These are phyloP conservation scores for Anguilla pacifica DNA, from an alignment of 2,797 vertebrate genomes.

Conservation along the genomic window DNA sequence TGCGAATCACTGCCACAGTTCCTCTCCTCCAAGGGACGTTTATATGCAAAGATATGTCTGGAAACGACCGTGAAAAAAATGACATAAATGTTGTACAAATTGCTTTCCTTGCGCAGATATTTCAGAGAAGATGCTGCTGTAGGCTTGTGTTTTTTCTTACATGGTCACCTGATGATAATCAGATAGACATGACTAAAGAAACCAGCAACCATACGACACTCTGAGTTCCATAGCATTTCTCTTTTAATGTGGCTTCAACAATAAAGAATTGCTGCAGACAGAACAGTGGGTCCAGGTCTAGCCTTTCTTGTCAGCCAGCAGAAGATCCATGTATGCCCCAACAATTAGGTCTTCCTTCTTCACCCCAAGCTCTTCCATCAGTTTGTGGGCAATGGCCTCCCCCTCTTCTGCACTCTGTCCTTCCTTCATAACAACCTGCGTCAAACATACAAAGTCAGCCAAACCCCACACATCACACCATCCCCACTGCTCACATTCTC, in stretches of 20 bases:
- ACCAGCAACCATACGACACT: neutral
- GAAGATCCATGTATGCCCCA: slow-evolving; percentile 80
- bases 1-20: neutral
- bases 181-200: neutral
- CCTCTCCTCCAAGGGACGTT: neutral
- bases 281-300: neutral
- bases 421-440: slow-evolving; percentile 78
- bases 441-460: neutral
- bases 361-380: slow-evolving; percentile 77
- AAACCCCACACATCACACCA: neutral
- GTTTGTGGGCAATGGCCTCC: slow-evolving; percentile 63
- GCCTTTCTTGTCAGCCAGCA: slow-evolving; percentile 53
- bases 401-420: slow-evolving; percentile 75
- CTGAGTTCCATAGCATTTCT: neutral
- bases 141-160: neutral
- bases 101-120: neutral
- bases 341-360: slow-evolving; percentile 70
- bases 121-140: too few species aligned
- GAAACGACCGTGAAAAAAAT: neutral
- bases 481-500: neutral
- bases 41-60: neutral
- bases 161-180: neutral
- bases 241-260: neutral
- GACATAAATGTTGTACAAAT: neutral
- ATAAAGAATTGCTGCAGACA: neutral